phyloP scores from a whole-genome alignment of 1,140 invertebrate genomes.

The Halotydeus destructor region DNA sequence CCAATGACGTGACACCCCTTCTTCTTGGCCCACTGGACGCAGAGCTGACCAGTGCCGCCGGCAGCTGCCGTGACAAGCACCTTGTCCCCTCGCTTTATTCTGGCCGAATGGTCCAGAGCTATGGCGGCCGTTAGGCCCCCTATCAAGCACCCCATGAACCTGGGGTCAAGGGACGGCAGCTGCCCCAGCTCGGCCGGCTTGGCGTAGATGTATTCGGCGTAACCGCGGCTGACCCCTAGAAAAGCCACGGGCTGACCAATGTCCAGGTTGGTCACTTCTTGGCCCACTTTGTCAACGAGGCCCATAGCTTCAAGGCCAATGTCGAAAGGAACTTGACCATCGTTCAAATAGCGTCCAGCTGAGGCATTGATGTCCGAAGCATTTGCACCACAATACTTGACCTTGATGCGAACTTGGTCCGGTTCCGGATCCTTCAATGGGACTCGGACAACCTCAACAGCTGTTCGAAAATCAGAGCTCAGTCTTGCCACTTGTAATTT shows the following conservation, averaged over 20 bases:
- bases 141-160: conserved; percentile 21
- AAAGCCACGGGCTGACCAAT: conserved; percentile 1
- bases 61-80: conserved; percentile 25
- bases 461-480: conserved; percentile 13
- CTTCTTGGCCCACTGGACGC: conserved; percentile 23
- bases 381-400: conserved; percentile 13
- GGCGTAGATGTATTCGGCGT: conserved; percentile 4
- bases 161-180: conserved; percentile 21
- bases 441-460: conserved; percentile 6
- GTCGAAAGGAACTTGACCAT: conserved; percentile 3
- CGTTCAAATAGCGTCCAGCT: conserved; percentile 9
- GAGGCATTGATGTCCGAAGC: conserved; percentile 13
- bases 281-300: conserved; percentile 1
- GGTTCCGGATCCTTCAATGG: background rate
- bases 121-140: conserved; percentile 25
- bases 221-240: too few relatives aligned
- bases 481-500: conserved; percentile 8
- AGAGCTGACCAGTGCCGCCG: conserved; percentile 18
- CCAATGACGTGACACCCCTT: conserved; percentile 26
- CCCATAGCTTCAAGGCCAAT: conserved; percentile 11
- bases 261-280: conserved; percentile 2
- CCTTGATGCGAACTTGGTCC: conserved; percentile 10
- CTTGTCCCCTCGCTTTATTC: conserved; percentile 20
- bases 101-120: conserved; percentile 24
- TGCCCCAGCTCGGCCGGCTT: conserved; percentile 6